phyloP scores from a whole-genome alignment of 2,888 invertebrate species.

The Leucophora obtusa region DNA sequence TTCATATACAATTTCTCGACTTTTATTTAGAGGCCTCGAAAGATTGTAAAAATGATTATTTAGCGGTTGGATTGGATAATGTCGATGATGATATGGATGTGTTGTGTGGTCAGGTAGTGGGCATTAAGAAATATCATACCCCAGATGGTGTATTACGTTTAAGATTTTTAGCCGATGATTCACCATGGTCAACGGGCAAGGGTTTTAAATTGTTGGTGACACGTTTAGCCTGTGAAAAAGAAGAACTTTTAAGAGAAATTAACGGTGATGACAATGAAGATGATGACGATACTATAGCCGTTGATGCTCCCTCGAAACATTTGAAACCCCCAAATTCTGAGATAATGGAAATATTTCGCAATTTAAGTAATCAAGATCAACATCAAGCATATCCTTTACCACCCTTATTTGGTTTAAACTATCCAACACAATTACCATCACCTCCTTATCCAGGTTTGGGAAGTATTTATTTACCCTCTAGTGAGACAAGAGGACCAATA shows the following conservation, averaged over 20 bases:
- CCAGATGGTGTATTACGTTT: constrained; percentile 79
- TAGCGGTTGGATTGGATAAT: constrained; percentile 79
- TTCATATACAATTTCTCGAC: constrained; percentile 81
- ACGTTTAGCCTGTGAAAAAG: constrained; percentile 78
- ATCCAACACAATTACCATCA: constrained; percentile 50
- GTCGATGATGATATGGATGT: constrained; percentile 75
- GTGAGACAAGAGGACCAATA: neutral
- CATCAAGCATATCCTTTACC: constrained; percentile 54
- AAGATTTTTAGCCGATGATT: constrained; percentile 78
- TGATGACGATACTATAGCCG: constrained; percentile 62
- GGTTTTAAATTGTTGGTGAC: constrained; percentile 81
- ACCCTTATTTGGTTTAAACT: constrained; percentile 55
- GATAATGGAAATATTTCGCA: constrained; percentile 66
- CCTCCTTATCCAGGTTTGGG: constrained; percentile 45
- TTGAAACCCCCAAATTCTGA: constrained; percentile 58
- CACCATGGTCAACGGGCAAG: constrained; percentile 72
- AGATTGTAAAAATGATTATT: constrained; percentile 80
- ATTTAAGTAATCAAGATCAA: constrained; percentile 59
- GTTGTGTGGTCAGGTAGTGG: constrained; percentile 80
- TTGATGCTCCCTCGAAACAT: constrained; percentile 68
- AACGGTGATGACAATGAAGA: constrained; percentile 47
- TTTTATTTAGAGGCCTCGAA: constrained; percentile 79
- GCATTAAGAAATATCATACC: constrained; percentile 79
- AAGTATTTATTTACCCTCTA: constrained; percentile 17
- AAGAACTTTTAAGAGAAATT: constrained; percentile 68